Evolutionary conservation across 1,140 invertebrate species (phyloP).

Genomic region (Myzus persicae): DNA sequence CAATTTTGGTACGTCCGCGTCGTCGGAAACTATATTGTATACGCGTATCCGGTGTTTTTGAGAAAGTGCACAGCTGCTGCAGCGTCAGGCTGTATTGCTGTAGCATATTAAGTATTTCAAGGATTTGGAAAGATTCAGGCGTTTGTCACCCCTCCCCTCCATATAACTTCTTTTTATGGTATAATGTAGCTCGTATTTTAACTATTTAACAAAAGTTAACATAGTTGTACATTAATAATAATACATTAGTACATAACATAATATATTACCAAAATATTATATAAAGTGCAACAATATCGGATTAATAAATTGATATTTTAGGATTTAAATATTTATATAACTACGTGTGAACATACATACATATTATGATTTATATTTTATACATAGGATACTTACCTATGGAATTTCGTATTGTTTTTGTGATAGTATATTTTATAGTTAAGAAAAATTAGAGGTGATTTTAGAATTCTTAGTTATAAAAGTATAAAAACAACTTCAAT

Average conservation of each 20-base stretch:
- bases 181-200: neutral
- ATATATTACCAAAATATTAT: neutral
- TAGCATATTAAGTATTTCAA: neutral
- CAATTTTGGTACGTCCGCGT: conserved; percentile 42
- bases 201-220: neutral
- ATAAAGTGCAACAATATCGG: no score
- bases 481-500: neutral
- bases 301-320: neutral
- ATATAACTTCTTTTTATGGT: neutral
- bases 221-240: neutral
- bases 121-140: neutral
- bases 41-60: neutral
- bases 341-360: no score
- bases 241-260: neutral
- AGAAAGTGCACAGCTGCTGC: neutral
- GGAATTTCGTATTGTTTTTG: neutral
- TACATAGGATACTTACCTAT: no score
- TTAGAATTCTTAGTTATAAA: neutral
- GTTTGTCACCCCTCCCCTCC: neutral
- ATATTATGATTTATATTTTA: no score
- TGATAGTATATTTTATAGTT: neutral
- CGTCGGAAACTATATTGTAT: neutral
- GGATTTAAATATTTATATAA: neutral
- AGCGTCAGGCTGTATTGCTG: neutral
- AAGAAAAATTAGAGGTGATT: neutral